Evolutionary conservation across 1,140 invertebrate species (phyloP).

Genomic region (Lepeophtheirus salmonis): DNA sequence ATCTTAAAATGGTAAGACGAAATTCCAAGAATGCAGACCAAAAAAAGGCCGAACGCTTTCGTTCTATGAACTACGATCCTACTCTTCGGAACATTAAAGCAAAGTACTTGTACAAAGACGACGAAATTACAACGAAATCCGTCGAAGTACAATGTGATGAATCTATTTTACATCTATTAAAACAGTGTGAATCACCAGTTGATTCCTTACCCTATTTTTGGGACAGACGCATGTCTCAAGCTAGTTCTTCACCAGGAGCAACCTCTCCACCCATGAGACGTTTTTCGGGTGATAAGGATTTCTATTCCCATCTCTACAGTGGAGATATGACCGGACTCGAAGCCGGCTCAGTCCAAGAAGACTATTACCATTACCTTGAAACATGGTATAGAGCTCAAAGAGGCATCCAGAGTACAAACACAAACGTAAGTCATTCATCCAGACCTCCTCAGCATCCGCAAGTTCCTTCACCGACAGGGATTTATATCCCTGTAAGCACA

Average conservation of each 20-base stretch:
- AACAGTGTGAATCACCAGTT: conserved; percentile 19
- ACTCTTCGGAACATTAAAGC: conserved; percentile 62
- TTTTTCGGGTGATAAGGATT: conserved; percentile 19
- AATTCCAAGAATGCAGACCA: conserved; percentile 33
- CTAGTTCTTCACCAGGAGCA: conserved; percentile 16
- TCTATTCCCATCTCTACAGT: conserved; percentile 16
- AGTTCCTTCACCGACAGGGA: neutral
- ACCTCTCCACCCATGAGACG: conserved; percentile 21
- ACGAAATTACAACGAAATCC: conserved; percentile 22
- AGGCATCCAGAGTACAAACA: neutral
- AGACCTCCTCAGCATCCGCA: neutral
- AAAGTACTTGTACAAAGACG: conserved; percentile 32
- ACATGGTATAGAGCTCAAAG: conserved; percentile 12
- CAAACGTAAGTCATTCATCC: neutral
- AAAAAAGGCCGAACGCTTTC: conserved; percentile 57
- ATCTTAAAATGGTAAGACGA: conserved; percentile 19
- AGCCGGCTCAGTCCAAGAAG: conserved; percentile 5
- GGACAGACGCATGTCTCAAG: conserved; percentile 5
- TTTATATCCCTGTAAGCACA: conserved; percentile 9
- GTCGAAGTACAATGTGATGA: conserved; percentile 23
- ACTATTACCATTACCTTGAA: conserved; percentile 17
- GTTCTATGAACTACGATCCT: conserved; percentile 66
- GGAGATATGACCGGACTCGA: conserved; percentile 10
- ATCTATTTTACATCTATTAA: conserved; percentile 21
- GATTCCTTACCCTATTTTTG: conserved; percentile 10